Percentiles rank a stretch among this genome's conserved stretches.
Evolutionary conservation across 1,140 invertebrate genomes (phyloP).

Genomic region (Panagrolaimus sp.): DNA sequence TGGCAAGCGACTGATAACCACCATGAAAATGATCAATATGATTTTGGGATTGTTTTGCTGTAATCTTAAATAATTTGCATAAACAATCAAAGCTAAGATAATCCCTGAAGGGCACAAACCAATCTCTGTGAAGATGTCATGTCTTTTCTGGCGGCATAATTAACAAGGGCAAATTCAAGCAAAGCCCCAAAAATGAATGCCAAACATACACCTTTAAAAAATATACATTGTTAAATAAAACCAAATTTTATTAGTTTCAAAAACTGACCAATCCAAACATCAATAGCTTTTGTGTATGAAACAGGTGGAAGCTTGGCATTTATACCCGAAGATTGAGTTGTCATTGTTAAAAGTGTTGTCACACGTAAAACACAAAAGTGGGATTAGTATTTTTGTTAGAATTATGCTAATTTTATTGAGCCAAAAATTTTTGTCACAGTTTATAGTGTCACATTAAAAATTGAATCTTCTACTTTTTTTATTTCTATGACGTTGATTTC

Average conservation of each 20-base stretch:
- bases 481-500: too few species aligned
- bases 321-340: constrained; percentile 89
- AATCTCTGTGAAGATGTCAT: constrained; percentile 43
- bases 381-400: constrained; percentile 21
- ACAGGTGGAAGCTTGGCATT: constrained; percentile 91
- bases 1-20: constrained; percentile 35
- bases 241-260: too few species aligned
- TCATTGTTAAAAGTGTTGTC: constrained; percentile 89
- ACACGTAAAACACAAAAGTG: constrained; percentile 66
- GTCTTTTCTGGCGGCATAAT: constrained; percentile 87
- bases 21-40: constrained; percentile 14
- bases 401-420: constrained; percentile 19
- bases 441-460: too few species aligned
- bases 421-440: too few species aligned
- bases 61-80: neutral
- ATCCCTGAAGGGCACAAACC: neutral
- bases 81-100: neutral
- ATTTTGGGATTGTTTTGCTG: constrained; percentile 4
- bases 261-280: constrained; percentile 52
- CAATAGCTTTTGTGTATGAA: constrained; percentile 77
- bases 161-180: constrained; percentile 88
- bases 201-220: constrained; percentile 61
- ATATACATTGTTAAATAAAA: too few species aligned
- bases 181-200: constrained; percentile 93
- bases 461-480: too few species aligned